Conservation (phyloP, 2,113 vertebrate species). For the Ictalurus punctatus region DNA sequence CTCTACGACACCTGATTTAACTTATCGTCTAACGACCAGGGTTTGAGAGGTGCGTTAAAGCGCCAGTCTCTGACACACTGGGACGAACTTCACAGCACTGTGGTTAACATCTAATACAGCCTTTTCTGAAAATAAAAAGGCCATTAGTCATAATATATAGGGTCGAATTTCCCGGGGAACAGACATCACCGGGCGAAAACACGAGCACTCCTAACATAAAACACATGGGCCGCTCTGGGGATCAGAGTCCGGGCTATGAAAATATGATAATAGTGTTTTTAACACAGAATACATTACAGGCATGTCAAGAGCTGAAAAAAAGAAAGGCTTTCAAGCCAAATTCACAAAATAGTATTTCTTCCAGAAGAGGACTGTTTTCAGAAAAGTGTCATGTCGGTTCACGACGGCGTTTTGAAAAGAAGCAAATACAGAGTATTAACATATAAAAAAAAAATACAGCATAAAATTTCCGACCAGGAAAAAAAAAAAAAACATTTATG, state of each 20-base stretch:
- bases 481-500: not conserved
- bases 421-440: constrained; percentile 38
- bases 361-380: constrained; percentile 27
- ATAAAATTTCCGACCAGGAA: not conserved
- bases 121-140: constrained; percentile 75
- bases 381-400: constrained; percentile 47
- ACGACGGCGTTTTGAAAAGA: constrained; percentile 27
- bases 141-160: constrained; percentile 71
- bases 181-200: constrained; percentile 76
- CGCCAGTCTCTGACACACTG: constrained; percentile 64
- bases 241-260: constrained; percentile 64
- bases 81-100: constrained; percentile 68
- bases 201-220: constrained; percentile 77
- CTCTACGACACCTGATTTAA: not conserved
- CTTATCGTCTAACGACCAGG: not conserved
- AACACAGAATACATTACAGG: constrained; percentile 50
- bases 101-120: constrained; percentile 78
- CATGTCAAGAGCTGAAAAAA: constrained; percentile 35
- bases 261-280: constrained; percentile 59
- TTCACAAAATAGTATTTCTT: constrained; percentile 38
- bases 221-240: constrained; percentile 77
- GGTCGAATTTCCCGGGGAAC: constrained; percentile 68
- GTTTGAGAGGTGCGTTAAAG: constrained; percentile 14
- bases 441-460: constrained; percentile 25
- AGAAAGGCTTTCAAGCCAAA: constrained; percentile 28